Base-by-base conservation (phyloP, 2,113 vertebrate species). In the Cyanoderma ruficeps region DNA sequence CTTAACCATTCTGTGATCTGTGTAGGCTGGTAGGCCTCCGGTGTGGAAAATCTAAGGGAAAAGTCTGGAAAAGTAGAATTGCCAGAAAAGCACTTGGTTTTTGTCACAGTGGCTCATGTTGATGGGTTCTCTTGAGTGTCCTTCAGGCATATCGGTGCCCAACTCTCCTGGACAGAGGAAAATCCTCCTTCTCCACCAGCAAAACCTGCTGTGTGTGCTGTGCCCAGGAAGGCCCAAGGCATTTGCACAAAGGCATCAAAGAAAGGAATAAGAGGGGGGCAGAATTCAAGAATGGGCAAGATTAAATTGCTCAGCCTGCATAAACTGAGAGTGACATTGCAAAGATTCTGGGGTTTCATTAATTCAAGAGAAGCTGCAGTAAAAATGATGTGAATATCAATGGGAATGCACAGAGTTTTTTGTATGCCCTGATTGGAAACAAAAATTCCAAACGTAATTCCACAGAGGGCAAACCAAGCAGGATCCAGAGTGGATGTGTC, bases 311-410 rank as follows among this genome's bases (percentile, higher is more conserved):
- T 89, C 57, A 93, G 37, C 46, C 59, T 80, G 63, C 35, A 57
- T 42, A 71, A 79, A 93, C 41, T 69, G 91, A 90, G 59, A 59
- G 21, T 80, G 84, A 83, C 70, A 67, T 59, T 83, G 75, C 24
- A 76, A 30, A 79, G 42, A 35, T 65, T 65, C 70, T 65, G 53
- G 23, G 31, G 41, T 57, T 69, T 63, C 63, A 83, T 87, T 82
- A 85, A 93, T 87, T 95, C 89, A 59, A 44, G 50, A 35, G 67
- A 83, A 80, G 59, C 37, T 63, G 46, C 86, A 69, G 20, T 46
- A 61, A 70, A 72, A 94, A 80, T 35, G 7, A 83, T 35, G 27
- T 61, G 84, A 91, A 77, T 89, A 87, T 77, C 61, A 94, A 77
- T 55, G 41, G 57, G 25, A 83, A 72, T 11, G 39, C 68, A 59